Evolutionary conservation across 92 coral and sea anemone species (phyloP).

Genomic region (Porites evermanni): DNA sequence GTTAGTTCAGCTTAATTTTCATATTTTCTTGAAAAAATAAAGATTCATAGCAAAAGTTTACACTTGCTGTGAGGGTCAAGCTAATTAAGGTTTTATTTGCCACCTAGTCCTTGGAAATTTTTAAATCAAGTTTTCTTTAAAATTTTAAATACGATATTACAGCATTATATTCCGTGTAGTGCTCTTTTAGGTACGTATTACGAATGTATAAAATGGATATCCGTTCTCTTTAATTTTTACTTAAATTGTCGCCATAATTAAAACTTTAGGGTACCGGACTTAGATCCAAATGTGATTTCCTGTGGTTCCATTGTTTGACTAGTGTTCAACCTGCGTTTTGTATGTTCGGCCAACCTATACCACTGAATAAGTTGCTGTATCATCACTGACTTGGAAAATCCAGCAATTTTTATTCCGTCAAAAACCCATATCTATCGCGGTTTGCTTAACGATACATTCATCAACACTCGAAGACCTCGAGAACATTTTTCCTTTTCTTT

Average conservation of each 20-base stretch:
- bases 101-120: neutral
- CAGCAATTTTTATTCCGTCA: neutral
- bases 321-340: slow-evolving; percentile 26
- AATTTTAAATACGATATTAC: neutral
- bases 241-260: neutral
- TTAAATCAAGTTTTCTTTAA: neutral
- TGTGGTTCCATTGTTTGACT: slow-evolving; percentile 39
- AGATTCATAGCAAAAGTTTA: slow-evolving; percentile 1
- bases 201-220: neutral
- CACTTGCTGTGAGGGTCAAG: slow-evolving; percentile 21
- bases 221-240: neutral
- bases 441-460: neutral
- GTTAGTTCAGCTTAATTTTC: slow-evolving; percentile 7
- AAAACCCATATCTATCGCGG: neutral
- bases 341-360: neutral
- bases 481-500: no score
- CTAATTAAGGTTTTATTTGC: slow-evolving; percentile 1
- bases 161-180: neutral
- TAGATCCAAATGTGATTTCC: slow-evolving; percentile 1
- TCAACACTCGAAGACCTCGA: neutral
- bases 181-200: neutral
- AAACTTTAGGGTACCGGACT: slow-evolving; percentile 20
- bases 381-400: no score
- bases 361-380: neutral
- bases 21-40: neutral